These are phyloP conservation scores for Pituophis catenifer DNA, from an alignment of 2,113 vertebrate genomes.

Conservation along the genomic window DNA sequence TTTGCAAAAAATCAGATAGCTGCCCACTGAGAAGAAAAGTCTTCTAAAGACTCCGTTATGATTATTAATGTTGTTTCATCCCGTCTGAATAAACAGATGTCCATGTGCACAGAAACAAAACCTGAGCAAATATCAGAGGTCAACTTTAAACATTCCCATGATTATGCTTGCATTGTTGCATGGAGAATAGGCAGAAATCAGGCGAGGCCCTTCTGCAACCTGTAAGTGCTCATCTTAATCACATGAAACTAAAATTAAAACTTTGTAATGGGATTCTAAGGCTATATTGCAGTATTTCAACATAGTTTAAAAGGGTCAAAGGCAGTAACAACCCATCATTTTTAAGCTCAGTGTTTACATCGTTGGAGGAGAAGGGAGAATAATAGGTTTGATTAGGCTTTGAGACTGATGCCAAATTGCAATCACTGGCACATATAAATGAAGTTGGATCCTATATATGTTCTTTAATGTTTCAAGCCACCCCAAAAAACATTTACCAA, in stretches of 20 bases:
- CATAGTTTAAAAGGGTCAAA: background rate
- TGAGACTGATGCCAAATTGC: slow-evolving; percentile 15
- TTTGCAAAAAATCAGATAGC: background rate
- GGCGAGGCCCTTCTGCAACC: background rate
- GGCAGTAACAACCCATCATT: background rate
- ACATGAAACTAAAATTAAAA: background rate
- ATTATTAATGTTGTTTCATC: background rate
- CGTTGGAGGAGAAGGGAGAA: background rate
- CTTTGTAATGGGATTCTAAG: background rate
- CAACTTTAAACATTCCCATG: background rate
- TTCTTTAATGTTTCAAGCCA: background rate
- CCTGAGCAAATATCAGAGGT: background rate
- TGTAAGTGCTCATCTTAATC: background rate
- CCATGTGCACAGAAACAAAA: background rate
- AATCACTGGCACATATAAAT: slow-evolving; percentile 24
- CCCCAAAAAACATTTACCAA: background rate
- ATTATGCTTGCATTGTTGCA: background rate
- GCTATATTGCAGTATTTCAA: background rate
- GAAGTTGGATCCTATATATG: background rate
- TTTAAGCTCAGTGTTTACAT: background rate
- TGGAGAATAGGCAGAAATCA: background rate
- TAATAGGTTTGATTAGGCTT: background rate
- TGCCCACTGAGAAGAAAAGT: background rate
- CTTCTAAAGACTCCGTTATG: background rate
- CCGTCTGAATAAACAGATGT: background rate